Percentiles rank a stretch among this genome's conserved stretches.
Evolutionary conservation across 2,797 vertebrate species (phyloP).

Genomic region (Limosa lapponica): DNA sequence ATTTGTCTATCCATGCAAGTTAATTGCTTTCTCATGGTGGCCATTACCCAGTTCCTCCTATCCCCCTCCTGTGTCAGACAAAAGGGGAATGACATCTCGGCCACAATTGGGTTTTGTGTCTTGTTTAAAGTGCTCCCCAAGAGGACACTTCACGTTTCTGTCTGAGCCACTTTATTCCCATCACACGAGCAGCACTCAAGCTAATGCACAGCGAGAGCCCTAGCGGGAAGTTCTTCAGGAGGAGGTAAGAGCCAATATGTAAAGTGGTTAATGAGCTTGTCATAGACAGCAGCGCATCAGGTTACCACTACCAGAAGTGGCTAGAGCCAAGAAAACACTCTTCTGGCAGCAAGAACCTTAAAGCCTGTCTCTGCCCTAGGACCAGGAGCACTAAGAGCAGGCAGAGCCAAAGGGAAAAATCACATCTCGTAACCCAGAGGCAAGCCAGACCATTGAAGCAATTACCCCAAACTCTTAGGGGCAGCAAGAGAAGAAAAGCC

Average conservation of each 20-base stretch:
- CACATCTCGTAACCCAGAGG: background rate
- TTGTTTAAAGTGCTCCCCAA: background rate
- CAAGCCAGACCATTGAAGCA: background rate
- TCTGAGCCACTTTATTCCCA: background rate
- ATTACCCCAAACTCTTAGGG: background rate
- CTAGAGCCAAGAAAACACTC: background rate
- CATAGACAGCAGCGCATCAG: background rate
- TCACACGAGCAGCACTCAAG: background rate
- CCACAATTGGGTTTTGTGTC: background rate
- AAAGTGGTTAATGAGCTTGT: constrained; percentile 31
- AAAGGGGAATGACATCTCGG: background rate
- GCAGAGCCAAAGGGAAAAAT: background rate
- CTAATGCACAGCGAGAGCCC: background rate
- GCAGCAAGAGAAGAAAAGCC: background rate
- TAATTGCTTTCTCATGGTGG: background rate
- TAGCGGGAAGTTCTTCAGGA: background rate
- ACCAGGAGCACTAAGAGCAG: background rate
- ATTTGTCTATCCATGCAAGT: background rate
- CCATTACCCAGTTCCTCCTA: background rate
- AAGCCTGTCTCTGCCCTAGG: background rate
- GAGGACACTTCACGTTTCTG: background rate
- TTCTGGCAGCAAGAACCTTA: background rate
- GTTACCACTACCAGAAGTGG: background rate
- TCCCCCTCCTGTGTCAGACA: background rate
- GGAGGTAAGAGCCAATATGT: background rate